Conservation (phyloP, 2,113 vertebrate species). For the Chionis minor region DNA sequence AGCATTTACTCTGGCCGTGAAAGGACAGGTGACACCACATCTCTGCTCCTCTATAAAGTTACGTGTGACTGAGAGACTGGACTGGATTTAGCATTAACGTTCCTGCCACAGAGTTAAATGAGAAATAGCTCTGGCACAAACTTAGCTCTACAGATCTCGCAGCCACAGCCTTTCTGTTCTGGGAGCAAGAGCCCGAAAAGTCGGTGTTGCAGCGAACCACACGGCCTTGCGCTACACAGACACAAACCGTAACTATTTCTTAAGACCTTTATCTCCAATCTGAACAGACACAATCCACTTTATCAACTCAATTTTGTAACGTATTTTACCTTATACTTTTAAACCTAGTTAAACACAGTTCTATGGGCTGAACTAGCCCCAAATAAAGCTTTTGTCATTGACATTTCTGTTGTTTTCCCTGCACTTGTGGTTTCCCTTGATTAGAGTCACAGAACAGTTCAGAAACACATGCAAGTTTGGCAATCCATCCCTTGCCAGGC, state of each 20-base stretch:
- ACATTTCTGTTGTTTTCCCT: background rate
- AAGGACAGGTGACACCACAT: background rate
- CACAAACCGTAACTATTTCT: background rate
- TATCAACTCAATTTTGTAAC: background rate
- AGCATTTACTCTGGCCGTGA: background rate
- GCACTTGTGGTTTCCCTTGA: background rate
- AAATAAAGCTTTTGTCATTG: background rate
- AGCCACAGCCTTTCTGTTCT: background rate
- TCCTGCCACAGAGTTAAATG: background rate
- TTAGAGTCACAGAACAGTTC: background rate
- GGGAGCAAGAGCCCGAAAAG: background rate
- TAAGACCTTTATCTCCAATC: background rate
- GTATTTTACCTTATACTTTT: background rate
- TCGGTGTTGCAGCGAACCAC: accelerated
- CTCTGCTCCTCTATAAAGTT: background rate
- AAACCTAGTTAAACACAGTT: background rate
- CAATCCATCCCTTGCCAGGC: background rate
- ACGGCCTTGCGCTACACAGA: background rate
- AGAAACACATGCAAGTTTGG: background rate
- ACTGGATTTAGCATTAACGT: background rate
- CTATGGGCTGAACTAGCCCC: background rate
- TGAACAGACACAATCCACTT: background rate
- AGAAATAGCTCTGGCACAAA: background rate
- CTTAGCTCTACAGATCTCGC: background rate
- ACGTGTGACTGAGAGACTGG: background rate